Evolutionary conservation across 2,797 vertebrate species (phyloP).

Genomic region (Chiloscyllium punctatum): DNA sequence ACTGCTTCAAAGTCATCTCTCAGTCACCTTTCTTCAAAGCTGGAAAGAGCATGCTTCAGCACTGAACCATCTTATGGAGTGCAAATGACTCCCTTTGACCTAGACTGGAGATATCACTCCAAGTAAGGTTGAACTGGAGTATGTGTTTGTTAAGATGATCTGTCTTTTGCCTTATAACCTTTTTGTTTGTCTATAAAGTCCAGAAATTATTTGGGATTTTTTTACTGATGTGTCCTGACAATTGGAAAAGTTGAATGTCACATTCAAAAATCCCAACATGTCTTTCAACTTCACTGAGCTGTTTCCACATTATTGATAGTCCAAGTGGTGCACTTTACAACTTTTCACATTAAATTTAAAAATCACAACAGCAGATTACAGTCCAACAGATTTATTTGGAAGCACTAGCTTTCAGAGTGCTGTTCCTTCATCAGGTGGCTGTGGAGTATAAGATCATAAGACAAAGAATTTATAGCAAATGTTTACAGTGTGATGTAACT

Average conservation of each 20-base stretch:
- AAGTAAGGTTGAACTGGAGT: not conserved
- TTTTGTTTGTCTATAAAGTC: not conserved
- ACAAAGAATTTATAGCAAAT: too few species aligned
- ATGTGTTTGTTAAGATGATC: not conserved
- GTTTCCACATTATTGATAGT: too few species aligned
- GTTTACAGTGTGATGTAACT: too few species aligned
- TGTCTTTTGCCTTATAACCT: not conserved
- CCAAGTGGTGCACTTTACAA: not conserved
- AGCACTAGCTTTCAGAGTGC: too few species aligned
- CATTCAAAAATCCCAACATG: not conserved
- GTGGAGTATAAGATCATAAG: too few species aligned
- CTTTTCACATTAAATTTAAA: not conserved
- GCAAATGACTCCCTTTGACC: not conserved
- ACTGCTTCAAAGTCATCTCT: not conserved
- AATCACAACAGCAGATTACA: too few species aligned
- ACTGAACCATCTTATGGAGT: not conserved
- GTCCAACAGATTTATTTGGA: too few species aligned
- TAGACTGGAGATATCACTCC: not conserved
- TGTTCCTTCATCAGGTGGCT: too few species aligned
- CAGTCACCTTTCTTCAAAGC: not conserved
- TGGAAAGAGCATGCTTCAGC: not conserved
- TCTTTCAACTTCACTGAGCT: not conserved
- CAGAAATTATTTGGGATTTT: not conserved
- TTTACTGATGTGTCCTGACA: not conserved
- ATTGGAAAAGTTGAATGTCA: not conserved